Percentiles rank a stretch among this genome's conserved stretches.
phyloP scores from a whole-genome alignment of 2,888 invertebrate species.

The Stictocephala bisonia region DNA sequence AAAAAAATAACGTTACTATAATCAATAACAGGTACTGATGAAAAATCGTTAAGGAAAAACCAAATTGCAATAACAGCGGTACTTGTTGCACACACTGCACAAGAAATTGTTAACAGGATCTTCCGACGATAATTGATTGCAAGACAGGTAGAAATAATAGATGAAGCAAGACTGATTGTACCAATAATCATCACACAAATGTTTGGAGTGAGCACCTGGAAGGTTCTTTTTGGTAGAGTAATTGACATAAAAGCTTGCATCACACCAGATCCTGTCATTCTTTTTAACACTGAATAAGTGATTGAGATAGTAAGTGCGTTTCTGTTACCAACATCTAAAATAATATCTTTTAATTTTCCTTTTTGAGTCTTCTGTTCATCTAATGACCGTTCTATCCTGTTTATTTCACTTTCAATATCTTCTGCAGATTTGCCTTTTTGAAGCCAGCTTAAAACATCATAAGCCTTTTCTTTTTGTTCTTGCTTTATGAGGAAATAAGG shows the following conservation, averaged over 20 bases:
- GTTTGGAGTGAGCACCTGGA: conserved; percentile 66
- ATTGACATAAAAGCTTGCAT: conserved; percentile 72
- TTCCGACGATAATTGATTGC: conserved; percentile 75
- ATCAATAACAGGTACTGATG: conserved; percentile 47
- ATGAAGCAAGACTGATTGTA: conserved; percentile 70
- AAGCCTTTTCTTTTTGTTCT: conserved; percentile 66
- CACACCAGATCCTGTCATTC: conserved; percentile 74
- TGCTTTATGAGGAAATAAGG: conserved; percentile 71
- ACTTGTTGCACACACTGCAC: conserved; percentile 41
- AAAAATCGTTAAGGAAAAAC: conserved; percentile 41
- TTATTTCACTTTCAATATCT: conserved; percentile 54
- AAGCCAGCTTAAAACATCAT: conserved; percentile 54
- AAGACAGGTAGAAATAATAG: conserved; percentile 69
- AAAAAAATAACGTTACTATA: conserved; percentile 58
- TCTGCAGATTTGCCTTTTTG: conserved; percentile 31
- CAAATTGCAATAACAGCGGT: conserved; percentile 49
- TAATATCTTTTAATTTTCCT: conserved; percentile 68
- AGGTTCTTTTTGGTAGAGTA: conserved; percentile 69
- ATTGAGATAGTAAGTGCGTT: conserved; percentile 73
- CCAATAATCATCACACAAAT: conserved; percentile 72
- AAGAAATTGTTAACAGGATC: conserved; percentile 71
- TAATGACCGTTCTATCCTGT: conserved; percentile 61
- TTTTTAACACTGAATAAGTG: conserved; percentile 70
- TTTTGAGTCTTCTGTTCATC: conserved; percentile 65
- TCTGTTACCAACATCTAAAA: conserved; percentile 69